Evolutionary conservation across 2,797 vertebrate genomes (phyloP), one percentile per base, ranked within the genome.

Genomic region (Dryobates pubescens): DNA sequence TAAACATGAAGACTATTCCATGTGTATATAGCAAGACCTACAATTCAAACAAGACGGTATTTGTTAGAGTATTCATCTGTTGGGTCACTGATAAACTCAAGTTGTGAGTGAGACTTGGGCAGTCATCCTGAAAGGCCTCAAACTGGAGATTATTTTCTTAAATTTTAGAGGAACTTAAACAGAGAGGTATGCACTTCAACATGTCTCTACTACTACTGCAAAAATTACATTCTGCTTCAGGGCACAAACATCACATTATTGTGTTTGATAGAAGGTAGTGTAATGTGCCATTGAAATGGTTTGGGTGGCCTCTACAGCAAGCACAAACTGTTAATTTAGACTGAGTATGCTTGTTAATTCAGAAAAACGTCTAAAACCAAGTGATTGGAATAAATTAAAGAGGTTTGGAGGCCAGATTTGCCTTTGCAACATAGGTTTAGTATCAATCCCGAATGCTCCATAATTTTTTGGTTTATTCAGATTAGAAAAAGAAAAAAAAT

Each of bases 31-130:
- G n/a, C n/a, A n/a, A 94, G 87, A 95, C 38, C 84, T 64, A n/a
- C 76, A 95, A 95, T 85, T 93, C 93, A 92, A 95, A 89, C 71
- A 87, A 78, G 68, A 89, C 22, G 17, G 68, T 91, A 88, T 93
- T 85, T 94, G 68, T 88, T 47, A 88, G 71, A 90, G 74, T 53
- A 63, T 92, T 89, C 86, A 89, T 67, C 86, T 95, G 82, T 53
- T 89, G 90, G 75, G 84, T 92, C 94, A 93, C 63, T 92, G 82
- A 92, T 69, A 95, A 95, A 94, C 62, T 56, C 85, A 68, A 65
- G 26, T 1, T 67, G n/a, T 82, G 81, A 91, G 77, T 80, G 75
- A 51, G 49, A 96, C 92, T 69, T 88, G 75, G 71, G 51, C 47
- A 92, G 56, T 83, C 64, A 76, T 73, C 94, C 89, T 94, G 87